Conservation (phyloP, 2,113 vertebrate genomes). For the Tragelaphus buxtoni region DNA sequence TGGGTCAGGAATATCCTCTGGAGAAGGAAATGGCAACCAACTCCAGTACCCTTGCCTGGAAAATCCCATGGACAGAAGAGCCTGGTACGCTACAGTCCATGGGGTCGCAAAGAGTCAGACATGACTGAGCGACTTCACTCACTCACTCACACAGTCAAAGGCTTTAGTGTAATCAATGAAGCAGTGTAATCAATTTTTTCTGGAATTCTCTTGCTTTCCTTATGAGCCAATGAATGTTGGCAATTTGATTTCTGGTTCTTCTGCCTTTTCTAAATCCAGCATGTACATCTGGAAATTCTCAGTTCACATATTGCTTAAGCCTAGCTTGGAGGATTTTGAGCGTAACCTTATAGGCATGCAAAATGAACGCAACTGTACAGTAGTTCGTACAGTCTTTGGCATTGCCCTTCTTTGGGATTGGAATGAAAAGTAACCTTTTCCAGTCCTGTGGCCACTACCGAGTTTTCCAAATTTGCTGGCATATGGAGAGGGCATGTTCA, state of each 20-base stretch:
- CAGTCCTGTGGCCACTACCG: background rate
- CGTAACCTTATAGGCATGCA: accelerated
- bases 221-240: background rate
- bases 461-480: background rate
- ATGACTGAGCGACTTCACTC: no score
- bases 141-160: background rate
- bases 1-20: no score
- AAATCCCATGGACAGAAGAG: no score
- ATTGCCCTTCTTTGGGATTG: background rate
- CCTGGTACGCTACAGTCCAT: no score
- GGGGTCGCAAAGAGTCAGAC: accelerated
- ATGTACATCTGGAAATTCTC: background rate
- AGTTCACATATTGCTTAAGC: background rate
- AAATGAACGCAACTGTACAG: background rate
- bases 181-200: background rate
- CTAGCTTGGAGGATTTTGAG: background rate
- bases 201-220: background rate
- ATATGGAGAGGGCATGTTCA: background rate
- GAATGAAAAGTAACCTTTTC: background rate
- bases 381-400: background rate
- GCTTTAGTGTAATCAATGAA: background rate
- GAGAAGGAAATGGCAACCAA: no score
- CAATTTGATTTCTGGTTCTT: background rate
- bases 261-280: background rate
- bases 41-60: no score